Evolutionary conservation across 2,113 vertebrate species (phyloP), one percentile per base, ranked within the genome.

Genomic region (Ceyx cyanopectus): DNA sequence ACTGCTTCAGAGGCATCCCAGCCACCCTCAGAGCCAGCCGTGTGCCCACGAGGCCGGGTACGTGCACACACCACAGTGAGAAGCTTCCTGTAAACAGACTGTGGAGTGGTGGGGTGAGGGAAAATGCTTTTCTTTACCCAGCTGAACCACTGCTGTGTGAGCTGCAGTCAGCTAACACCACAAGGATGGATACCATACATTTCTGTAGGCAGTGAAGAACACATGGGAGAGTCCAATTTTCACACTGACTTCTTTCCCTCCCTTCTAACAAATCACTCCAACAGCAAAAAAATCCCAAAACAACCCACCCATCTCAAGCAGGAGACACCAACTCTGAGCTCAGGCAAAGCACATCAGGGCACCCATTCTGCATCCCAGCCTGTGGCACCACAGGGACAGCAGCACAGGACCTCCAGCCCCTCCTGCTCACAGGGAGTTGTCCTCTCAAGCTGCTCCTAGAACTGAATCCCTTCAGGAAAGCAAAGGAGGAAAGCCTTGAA

Each of bases 21-120:
- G 1, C 3, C 5, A 0, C 22, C 51, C 32, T 18, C 50, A 14
- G 12, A 20, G 3, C 0, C 37, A 60, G 2, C 6, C 0, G 14
- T 1, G 9, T 1, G 10, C 58, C 19, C 8, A 48, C 21, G 7
- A 14, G 65, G 56, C 74, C n/a, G 24, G 27, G n/a, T 13, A 22
- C 3, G 3, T 4, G 34, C 34, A 8, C 58, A n/a, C 43, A 5
- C 26, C 7, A 4, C 70, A 26, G 58, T 29, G 20, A 62, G 53
- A 23, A 17, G 61, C 3, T 81, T 65, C 76, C 85, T 92, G 70
- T 43, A 43, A 78, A 48, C 0, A 37, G 37, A 37, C 37, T 37
- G 24, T 15, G 18, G 6, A 45, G 8, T 0, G 7, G 8, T 27
- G 21, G 30, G 15, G n/a, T 30, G 18, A 51, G 10, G 6, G 53